phyloP scores from a whole-genome alignment of 2,888 invertebrate genomes.

The Pachycephus smyrnensis region DNA sequence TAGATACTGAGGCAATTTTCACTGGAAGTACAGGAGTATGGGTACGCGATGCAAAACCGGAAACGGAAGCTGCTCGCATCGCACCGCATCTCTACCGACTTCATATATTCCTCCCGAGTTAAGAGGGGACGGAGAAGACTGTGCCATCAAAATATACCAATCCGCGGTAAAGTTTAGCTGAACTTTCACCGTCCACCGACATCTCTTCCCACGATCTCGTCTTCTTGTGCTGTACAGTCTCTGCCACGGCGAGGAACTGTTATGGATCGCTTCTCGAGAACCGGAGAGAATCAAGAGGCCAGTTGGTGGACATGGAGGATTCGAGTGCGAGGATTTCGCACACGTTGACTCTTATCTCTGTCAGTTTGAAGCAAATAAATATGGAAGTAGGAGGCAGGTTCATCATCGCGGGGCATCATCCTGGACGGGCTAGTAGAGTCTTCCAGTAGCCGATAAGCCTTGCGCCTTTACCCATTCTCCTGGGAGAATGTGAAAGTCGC shows the following conservation, averaged over 20 bases:
- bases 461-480: slow-evolving; percentile 13
- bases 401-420: no score
- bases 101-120: not conserved
- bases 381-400: no score
- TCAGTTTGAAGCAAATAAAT: no score
- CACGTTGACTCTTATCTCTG: no score
- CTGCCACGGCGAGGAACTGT: not conserved
- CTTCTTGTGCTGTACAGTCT: slow-evolving; percentile 11
- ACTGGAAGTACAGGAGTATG: not conserved
- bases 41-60: slow-evolving; percentile 5
- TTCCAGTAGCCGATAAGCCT: not conserved
- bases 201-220: slow-evolving; percentile 33
- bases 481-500: slow-evolving; percentile 44
- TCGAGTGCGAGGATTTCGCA: no score
- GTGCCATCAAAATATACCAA: slow-evolving; percentile 40
- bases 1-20: no score
- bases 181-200: slow-evolving; percentile 41
- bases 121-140: slow-evolving; percentile 15
- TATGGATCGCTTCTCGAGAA: not conserved
- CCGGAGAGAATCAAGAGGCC: no score
- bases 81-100: not conserved
- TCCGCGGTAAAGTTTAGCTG: slow-evolving; percentile 38
- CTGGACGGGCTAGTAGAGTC: no score
- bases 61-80: slow-evolving; percentile 23
- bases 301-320: no score